Percentiles rank a stretch among this genome's conserved stretches.
Evolutionary conservation across 2,113 vertebrate genomes (phyloP).

Genomic region (Dascyllus trimaculatus): DNA sequence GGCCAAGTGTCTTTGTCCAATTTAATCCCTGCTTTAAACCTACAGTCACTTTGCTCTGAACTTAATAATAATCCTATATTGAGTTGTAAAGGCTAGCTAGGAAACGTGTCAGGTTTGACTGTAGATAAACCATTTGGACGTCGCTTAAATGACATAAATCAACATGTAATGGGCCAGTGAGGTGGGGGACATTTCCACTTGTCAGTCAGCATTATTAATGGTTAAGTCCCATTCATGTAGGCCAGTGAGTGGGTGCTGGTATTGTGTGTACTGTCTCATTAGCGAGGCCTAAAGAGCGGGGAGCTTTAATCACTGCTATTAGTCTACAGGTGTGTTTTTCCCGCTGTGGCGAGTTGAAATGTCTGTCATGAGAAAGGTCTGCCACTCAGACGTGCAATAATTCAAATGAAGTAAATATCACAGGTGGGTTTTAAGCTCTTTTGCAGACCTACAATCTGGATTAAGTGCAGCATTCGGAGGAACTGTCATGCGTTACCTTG

Average conservation of each 20-base stretch:
- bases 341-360: too few relatives aligned
- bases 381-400: too few relatives aligned
- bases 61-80: too few relatives aligned
- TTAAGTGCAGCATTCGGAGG: background rate
- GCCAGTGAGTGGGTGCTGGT: background rate
- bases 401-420: too few relatives aligned
- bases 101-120: background rate
- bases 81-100: too few relatives aligned
- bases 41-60: too few relatives aligned
- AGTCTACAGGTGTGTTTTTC: background rate
- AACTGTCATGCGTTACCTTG: slow-evolving; percentile 85
- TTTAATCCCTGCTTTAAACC: too few relatives aligned
- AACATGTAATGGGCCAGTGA: background rate
- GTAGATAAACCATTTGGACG: background rate
- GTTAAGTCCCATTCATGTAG: background rate
- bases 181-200: background rate
- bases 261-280: background rate
- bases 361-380: too few relatives aligned
- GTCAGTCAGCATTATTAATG: background rate
- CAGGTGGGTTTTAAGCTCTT: background rate
- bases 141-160: background rate
- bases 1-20: too few relatives aligned
- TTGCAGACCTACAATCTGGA: background rate
- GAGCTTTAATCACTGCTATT: background rate
- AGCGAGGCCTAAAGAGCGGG: slow-evolving; percentile 1